Evolutionary conservation across 2,888 invertebrate genomes (phyloP).

Genomic region (Adela reaumurella): DNA sequence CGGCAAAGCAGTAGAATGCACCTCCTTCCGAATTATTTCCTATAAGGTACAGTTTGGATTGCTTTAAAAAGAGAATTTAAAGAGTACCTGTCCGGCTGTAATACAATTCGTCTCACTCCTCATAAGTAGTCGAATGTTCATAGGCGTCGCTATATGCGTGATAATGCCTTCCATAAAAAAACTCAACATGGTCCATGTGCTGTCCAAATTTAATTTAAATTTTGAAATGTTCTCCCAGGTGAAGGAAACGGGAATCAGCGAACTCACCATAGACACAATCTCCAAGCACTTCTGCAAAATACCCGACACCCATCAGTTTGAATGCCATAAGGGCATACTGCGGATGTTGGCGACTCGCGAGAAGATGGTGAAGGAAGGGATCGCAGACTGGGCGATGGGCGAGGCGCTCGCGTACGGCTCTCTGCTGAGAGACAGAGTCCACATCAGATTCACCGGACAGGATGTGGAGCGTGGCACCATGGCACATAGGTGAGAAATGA

Average conservation of each 20-base stretch:
- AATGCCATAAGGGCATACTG: slow-evolving; percentile 35
- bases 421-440: slow-evolving; percentile 69
- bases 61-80: too few species aligned
- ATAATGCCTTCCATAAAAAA: too few species aligned
- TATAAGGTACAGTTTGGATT: too few species aligned
- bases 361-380: slow-evolving; percentile 49
- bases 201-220: too few species aligned
- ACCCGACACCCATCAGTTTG: slow-evolving; percentile 42
- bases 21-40: too few species aligned
- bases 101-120: too few species aligned
- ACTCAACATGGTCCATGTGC: too few species aligned
- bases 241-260: slow-evolving; percentile 29
- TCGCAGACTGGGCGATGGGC: slow-evolving; percentile 77
- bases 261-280: slow-evolving; percentile 27
- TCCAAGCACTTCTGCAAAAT: slow-evolving; percentile 32
- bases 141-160: too few species aligned
- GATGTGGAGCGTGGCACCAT: slow-evolving; percentile 84
- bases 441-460: slow-evolving; percentile 72
- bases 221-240: too few species aligned
- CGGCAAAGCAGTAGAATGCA: too few species aligned
- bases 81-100: too few species aligned
- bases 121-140: too few species aligned
- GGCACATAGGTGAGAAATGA: slow-evolving; percentile 43
- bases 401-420: slow-evolving; percentile 77
- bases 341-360: slow-evolving; percentile 27